Evolutionary conservation across 2,888 invertebrate genomes (phyloP), one percentile per base, ranked within the genome.

Genomic region (Odontothrips loti): DNA sequence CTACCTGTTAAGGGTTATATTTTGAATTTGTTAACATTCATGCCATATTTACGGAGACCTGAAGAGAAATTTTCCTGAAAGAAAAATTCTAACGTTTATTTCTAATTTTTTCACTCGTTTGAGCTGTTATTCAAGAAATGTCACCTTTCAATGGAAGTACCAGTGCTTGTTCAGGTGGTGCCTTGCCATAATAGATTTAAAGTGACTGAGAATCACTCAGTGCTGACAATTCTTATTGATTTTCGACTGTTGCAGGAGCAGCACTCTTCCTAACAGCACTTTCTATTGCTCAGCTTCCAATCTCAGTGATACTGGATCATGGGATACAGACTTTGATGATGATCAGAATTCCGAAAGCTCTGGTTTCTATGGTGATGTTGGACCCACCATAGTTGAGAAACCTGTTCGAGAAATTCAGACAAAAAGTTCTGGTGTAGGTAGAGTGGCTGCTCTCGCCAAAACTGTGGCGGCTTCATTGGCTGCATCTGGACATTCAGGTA

Each of bases 261-360:
- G 20, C 20, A 20, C 15, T 20, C 58, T 58, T 15, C 20, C 58
- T 17, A 58, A 58, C 20, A 23, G 68, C 23, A 68, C 9, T 23
- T n/a, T 68, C n/a, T 68, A 68, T 23, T 68, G 68, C 68, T 68
- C 68, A 23, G 23, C 68, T 23, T 68, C 68, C 68, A 68, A 20
- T n/a, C 68, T 68, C 27, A 68, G 68, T 23, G 68, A 68, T 23
- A 23, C 68, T 9, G 68, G 68, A n/a, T 68, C 68, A 23, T 68
- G 68, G 68, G 68, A 68, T 23, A 68, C 68, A 9, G 68, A 68
- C 11, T 68, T 68, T 68, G 68, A 68, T 23, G 68, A 68, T 23
- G 68, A 68, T 11, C 68, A 68, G 68, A 68, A 68, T 23, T 68
- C 68, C 8, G 68, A 68, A 68, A 68, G 68, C 23, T 68, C 68